Conservation (phyloP, 2,113 vertebrate species). For the Ariopsis seemanni region DNA sequence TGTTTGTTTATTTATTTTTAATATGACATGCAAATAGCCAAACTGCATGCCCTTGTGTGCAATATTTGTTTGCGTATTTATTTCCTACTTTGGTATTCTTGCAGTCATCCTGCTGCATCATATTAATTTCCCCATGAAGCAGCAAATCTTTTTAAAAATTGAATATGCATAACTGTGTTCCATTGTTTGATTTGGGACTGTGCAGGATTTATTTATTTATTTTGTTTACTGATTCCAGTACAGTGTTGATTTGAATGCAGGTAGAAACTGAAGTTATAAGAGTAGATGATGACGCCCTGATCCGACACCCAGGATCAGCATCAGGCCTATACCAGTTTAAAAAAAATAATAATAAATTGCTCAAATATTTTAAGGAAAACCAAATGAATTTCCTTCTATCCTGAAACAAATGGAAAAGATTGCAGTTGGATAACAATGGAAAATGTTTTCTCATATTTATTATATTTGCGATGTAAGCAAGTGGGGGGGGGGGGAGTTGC, state of each 20-base stretch:
- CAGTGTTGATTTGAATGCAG: background rate
- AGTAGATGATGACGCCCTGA: too few relatives aligned
- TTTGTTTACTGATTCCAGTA: background rate
- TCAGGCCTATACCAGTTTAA: background rate
- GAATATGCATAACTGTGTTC: background rate
- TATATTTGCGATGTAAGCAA: background rate
- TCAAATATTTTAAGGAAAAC: background rate
- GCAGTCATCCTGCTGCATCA: background rate
- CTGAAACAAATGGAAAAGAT: background rate
- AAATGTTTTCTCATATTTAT: background rate
- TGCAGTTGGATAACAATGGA: background rate
- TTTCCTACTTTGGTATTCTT: background rate
- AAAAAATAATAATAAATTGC: too few relatives aligned
- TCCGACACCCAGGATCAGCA: background rate
- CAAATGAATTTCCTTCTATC: too few relatives aligned
- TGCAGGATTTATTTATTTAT: too few relatives aligned
- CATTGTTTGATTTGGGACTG: background rate
- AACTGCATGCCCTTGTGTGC: too few relatives aligned
- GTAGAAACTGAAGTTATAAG: background rate
- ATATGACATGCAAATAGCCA: too few relatives aligned
- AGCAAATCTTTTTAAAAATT: background rate
- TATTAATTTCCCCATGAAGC: background rate
- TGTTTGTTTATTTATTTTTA: too few relatives aligned
- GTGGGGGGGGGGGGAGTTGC: too few relatives aligned
- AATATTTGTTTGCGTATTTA: background rate